Evolutionary conservation across 2,888 invertebrate genomes (phyloP), one percentile per base, ranked within the genome.

Genomic region (Carpatolechia fugitivella): DNA sequence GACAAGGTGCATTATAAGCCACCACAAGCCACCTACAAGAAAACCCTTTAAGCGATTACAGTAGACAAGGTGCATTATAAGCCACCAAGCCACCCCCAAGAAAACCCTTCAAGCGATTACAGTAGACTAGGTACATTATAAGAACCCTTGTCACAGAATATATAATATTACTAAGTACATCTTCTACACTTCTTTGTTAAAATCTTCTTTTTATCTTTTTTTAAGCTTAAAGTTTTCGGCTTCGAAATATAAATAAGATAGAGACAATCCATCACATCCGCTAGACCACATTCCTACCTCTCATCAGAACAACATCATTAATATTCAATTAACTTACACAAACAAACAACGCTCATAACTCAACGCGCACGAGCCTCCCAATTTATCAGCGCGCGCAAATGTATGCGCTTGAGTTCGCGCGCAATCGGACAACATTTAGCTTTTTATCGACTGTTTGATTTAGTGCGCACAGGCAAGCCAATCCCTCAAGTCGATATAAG

Each of bases 361-460:
- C 85, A 85, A 80, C 49, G 59, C 47, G 62, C 56, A 56, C 67
- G 64, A 70, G 74, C 70, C 78, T 73, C 77, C 80, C 86, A 87
- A 88, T 88, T 87, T 90, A 89, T 88, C 89, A 87, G 85, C 64
- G 74, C 71, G 60, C 76, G 78, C 84, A 83, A 82, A 84, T 86
- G 87, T 84, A 84, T 85, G 85, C 82, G 83, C 79, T 84, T 70
- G 73, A 78, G 78, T 79, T 80, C 76, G 64, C 74, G 69, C 65
- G 76, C 82, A 82, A 90, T 90, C 89, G 87, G 82, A 79, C 85
- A 84, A 84, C 87, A 87, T 89, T 90, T 89, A 88, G 85, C 86
- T 87, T 89, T 89, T 88, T 87, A 87, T 87, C 87, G 86, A 85
- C 83, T 82, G 72, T 72, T 85, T 86, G 85, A 86, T 85, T 85